Conservation (phyloP, 2,113 vertebrate genomes). For the Gymnarchus niloticus region DNA sequence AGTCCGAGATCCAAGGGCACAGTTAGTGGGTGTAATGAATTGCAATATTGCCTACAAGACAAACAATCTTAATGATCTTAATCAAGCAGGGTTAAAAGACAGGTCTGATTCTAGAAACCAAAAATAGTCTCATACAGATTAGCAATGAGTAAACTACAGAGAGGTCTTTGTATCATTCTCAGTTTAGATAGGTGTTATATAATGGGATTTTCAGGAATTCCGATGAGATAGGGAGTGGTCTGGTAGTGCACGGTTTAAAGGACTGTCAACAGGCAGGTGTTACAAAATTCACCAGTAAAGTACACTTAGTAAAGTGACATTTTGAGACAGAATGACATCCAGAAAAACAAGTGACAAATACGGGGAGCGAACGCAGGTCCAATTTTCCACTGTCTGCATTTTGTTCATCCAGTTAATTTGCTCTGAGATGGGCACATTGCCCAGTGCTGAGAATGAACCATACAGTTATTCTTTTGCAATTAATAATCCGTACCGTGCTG, state of each 20-base stretch:
- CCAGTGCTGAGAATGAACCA: constrained; percentile 27
- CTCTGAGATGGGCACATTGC: constrained; percentile 28
- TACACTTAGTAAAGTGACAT: constrained; percentile 10
- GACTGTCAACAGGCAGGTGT: background rate
- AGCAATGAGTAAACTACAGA: background rate
- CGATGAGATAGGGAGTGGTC: background rate
- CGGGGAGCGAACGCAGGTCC: constrained; percentile 22
- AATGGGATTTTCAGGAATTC: background rate
- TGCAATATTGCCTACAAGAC: too few species aligned
- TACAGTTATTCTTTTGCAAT: constrained; percentile 26
- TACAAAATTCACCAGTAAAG: background rate
- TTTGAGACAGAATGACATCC: constrained; percentile 21
- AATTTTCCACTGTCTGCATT: constrained; percentile 44
- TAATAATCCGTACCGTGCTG: constrained; percentile 32
- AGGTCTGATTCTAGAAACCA: background rate
- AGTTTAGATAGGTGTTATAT: background rate
- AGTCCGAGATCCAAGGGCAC: background rate
- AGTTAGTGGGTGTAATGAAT: background rate
- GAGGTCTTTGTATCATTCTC: background rate
- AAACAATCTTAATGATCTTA: too few species aligned
- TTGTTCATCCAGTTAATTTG: constrained; percentile 42
- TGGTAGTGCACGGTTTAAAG: background rate
- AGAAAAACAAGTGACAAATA: constrained; percentile 30
- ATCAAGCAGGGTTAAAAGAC: too few species aligned
- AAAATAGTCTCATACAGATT: background rate